Percentiles rank a stretch among this genome's conserved stretches.
Conservation (phyloP, 2,797 vertebrate genomes). For the Myripristis jacobus region DNA sequence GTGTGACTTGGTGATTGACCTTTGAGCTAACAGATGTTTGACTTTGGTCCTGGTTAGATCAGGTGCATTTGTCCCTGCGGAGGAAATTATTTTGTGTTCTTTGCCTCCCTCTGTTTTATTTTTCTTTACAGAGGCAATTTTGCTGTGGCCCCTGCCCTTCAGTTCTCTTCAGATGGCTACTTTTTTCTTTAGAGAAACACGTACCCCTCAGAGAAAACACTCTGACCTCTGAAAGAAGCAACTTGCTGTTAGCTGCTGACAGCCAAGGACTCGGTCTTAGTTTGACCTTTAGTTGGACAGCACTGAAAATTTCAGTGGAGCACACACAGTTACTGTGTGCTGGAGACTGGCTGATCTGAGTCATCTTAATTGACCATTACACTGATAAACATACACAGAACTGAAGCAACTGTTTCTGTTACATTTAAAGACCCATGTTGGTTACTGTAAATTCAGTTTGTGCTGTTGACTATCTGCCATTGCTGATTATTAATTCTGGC, state of each 20-base stretch:
- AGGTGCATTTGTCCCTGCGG: slow-evolving; percentile 9
- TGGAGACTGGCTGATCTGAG: background rate
- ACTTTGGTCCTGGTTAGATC: background rate
- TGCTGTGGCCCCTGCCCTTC: slow-evolving; percentile 38
- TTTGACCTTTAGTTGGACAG: background rate
- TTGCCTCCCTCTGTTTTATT: slow-evolving; percentile 8
- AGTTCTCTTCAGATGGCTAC: slow-evolving; percentile 32
- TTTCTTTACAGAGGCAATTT: slow-evolving; percentile 39
- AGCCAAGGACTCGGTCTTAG: slow-evolving; percentile 21
- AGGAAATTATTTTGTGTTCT: slow-evolving; percentile 2
- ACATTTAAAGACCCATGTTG: too few species aligned
- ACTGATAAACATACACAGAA: background rate
- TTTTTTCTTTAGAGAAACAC: slow-evolving; percentile 10
- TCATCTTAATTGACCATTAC: background rate
- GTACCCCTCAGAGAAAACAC: slow-evolving; percentile 1
- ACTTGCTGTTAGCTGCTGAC: slow-evolving; percentile 28
- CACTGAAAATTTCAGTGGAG: background rate
- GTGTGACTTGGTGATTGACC: slow-evolving; percentile 9
- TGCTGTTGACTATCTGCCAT: too few species aligned
- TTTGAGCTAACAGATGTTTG: background rate
- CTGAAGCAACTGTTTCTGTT: background rate
- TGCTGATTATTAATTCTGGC: too few species aligned
- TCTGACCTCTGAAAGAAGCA: slow-evolving; percentile 23
- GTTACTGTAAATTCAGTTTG: too few species aligned
- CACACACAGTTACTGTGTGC: background rate